phyloP scores from a whole-genome alignment of 2,113 vertebrate species.

The Strix aluco region DNA sequence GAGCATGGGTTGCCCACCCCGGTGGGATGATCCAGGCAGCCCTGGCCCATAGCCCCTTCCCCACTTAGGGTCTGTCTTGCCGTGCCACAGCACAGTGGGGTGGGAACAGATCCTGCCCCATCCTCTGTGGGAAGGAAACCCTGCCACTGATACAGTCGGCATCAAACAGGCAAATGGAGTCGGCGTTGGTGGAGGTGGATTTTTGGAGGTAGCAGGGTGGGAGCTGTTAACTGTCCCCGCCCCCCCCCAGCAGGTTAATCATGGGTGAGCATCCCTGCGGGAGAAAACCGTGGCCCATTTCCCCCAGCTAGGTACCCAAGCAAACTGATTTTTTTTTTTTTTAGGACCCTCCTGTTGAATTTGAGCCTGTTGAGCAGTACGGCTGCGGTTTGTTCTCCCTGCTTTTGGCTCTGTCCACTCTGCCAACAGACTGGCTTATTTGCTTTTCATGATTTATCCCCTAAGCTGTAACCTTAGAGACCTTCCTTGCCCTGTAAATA shows the following conservation, averaged over 20 bases:
- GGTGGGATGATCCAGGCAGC: rapidly evolving
- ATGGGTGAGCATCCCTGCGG: not conserved
- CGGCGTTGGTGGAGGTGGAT: rapidly evolving
- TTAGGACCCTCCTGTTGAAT: not conserved
- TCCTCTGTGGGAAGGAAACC: not conserved
- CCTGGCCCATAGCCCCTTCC: rapidly evolving
- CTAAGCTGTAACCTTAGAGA: not conserved
- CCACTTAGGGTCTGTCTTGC: rapidly evolving
- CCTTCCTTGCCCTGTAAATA: not conserved
- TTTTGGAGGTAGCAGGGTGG: not conserved
- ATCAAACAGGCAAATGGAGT: rapidly evolving
- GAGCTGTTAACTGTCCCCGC: not conserved
- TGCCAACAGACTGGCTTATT: not conserved
- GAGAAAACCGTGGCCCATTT: rapidly evolving
- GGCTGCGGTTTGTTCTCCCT: not conserved
- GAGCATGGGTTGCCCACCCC: not conserved
- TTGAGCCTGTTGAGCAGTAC: not conserved
- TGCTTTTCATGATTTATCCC: not conserved
- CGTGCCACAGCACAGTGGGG: rapidly evolving
- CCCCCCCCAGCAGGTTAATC: too few species aligned
- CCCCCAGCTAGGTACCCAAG: not conserved
- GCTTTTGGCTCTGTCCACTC: not conserved
- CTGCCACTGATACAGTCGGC: rapidly evolving
- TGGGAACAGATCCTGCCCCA: not conserved
- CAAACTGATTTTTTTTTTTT: rapidly evolving